These are phyloP conservation scores for Cydia pomonella DNA, from an alignment of 1,140 invertebrate genomes.

Conservation along the genomic window DNA sequence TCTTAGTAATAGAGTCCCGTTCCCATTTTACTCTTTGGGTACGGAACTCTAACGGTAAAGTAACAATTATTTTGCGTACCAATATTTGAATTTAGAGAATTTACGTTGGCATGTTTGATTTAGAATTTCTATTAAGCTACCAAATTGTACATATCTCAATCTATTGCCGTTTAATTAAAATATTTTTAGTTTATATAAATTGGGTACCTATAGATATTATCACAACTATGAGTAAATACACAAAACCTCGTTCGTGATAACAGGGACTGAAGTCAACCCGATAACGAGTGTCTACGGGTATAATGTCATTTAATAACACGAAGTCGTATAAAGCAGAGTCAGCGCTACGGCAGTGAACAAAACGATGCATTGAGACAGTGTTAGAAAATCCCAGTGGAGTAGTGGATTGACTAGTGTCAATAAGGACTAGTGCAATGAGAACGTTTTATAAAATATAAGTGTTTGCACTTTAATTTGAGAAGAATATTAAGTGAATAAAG, in stretches of 20 bases:
- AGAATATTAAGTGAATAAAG: neutral
- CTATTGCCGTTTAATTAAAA: neutral
- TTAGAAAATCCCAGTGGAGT: neutral
- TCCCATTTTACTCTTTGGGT: too few species aligned
- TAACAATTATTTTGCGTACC: too few species aligned
- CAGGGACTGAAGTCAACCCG: constrained; percentile 58
- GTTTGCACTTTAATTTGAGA: neutral
- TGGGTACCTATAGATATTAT: neutral
- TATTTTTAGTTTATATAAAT: too few species aligned
- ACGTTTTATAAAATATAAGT: neutral
- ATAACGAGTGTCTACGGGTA: constrained; percentile 50
- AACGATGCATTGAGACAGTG: constrained; percentile 30
- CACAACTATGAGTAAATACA: constrained; percentile 44
- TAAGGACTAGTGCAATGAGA: constrained; percentile 14
- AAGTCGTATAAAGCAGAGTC: neutral
- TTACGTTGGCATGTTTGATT: too few species aligned
- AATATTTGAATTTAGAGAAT: too few species aligned
- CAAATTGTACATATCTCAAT: too few species aligned
- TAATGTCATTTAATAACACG: constrained; percentile 11
- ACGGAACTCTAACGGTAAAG: too few species aligned
- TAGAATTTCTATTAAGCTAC: too few species aligned
- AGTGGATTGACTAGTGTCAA: too few species aligned
- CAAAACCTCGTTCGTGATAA: constrained; percentile 61
- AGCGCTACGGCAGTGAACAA: neutral
- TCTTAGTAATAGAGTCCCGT: too few species aligned